phyloP scores from a whole-genome alignment of 2,888 invertebrate genomes.

The Teleogryllus oceanicus region DNA sequence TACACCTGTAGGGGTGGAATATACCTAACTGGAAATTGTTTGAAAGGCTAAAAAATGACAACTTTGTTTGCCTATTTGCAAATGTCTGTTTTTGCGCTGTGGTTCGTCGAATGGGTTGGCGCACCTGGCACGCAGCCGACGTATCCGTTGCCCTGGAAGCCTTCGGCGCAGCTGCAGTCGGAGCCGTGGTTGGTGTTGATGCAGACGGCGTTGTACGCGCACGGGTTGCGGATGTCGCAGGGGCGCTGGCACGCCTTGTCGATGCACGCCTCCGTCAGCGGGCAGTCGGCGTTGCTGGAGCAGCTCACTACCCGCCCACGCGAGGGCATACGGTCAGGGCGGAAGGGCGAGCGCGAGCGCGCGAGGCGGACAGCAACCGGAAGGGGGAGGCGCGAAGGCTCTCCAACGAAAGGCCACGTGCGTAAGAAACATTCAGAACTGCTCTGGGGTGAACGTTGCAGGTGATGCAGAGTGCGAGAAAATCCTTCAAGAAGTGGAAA shows the following conservation, averaged over 20 bases:
- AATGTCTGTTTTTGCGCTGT: neutral
- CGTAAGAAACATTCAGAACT: no score
- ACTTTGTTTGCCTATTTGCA: neutral
- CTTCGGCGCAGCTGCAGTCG: slow-evolving; percentile 81
- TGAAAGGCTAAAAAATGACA: neutral
- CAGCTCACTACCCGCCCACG: slow-evolving; percentile 65
- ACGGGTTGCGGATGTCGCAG: slow-evolving; percentile 80
- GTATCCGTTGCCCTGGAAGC: slow-evolving; percentile 82
- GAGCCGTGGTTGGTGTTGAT: slow-evolving; percentile 83
- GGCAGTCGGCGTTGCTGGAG: slow-evolving; percentile 80
- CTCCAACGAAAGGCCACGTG: no score
- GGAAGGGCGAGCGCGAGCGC: slow-evolving; percentile 26
- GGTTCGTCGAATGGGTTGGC: neutral
- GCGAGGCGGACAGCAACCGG: neutral
- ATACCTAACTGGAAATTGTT: neutral
- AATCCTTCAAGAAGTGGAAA: no score
- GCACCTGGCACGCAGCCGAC: slow-evolving; percentile 76
- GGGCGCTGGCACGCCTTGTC: slow-evolving; percentile 81
- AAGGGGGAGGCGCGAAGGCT: neutral
- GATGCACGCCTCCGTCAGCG: slow-evolving; percentile 80
- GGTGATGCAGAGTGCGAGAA: no score
- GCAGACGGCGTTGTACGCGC: slow-evolving; percentile 78
- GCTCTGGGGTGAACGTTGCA: no score
- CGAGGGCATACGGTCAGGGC: no score
- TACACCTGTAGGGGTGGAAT: no score